Evolutionary conservation across 1,140 invertebrate genomes (phyloP).

Genomic region (Drosophila triauraria): DNA sequence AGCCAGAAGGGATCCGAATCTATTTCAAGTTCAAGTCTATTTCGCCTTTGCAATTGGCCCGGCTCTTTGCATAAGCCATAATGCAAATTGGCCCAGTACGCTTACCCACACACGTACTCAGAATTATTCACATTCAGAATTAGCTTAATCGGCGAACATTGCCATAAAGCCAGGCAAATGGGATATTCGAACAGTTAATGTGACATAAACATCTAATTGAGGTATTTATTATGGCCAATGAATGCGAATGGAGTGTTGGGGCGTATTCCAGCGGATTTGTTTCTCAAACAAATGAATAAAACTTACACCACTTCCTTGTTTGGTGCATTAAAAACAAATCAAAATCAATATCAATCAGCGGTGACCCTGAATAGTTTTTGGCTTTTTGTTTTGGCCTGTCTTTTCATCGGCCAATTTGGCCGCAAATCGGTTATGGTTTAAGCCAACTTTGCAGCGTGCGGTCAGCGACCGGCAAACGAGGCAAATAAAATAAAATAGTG

Average conservation of each 20-base stretch:
- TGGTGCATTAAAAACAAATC: slow-evolving; percentile 53
- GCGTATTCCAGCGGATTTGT: not conserved
- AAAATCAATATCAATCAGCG: slow-evolving; percentile 40
- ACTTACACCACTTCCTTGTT: slow-evolving; percentile 45
- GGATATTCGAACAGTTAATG: slow-evolving; percentile 33
- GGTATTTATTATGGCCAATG: slow-evolving; percentile 26
- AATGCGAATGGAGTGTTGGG: slow-evolving; percentile 4
- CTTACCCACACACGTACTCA: slow-evolving; percentile 17
- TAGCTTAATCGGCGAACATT: slow-evolving; percentile 24
- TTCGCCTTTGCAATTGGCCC: slow-evolving; percentile 48
- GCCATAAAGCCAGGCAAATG: slow-evolving; percentile 46
- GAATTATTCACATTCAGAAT: slow-evolving; percentile 37
- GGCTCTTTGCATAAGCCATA: slow-evolving; percentile 65
- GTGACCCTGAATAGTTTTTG: slow-evolving; percentile 36
- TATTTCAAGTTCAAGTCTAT: slow-evolving; percentile 52
- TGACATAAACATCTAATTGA: slow-evolving; percentile 52
- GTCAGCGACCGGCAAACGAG: slow-evolving; percentile 50
- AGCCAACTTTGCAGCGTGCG: slow-evolving; percentile 14
- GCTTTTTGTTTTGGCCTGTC: slow-evolving; percentile 40
- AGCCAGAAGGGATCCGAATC: slow-evolving; percentile 14
- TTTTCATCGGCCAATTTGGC: slow-evolving; percentile 25
- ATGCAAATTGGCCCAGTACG: slow-evolving; percentile 31
- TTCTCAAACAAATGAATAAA: not conserved
- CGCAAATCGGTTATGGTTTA: slow-evolving; percentile 41
- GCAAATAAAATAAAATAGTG: slow-evolving; percentile 30